phyloP scores from a whole-genome alignment of 2,113 vertebrate species.

The Delphinus delphis region DNA sequence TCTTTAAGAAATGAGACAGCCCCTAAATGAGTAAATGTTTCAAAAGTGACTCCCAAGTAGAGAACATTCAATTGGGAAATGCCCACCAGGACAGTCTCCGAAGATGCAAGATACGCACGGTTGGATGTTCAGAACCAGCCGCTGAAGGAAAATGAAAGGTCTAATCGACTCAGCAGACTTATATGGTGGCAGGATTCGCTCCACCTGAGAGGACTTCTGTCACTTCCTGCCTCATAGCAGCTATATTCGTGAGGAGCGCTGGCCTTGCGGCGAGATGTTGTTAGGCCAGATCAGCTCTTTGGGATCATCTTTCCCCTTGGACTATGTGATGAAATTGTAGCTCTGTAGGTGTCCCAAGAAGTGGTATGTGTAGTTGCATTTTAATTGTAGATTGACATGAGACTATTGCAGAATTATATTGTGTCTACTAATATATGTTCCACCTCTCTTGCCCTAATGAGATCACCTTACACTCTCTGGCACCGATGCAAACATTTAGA shows the following conservation, averaged over 20 bases:
- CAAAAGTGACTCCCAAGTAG: background rate
- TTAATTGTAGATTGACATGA: conserved; percentile 63
- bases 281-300: background rate
- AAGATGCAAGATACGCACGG: background rate
- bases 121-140: background rate
- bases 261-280: background rate
- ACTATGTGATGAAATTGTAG: conserved; percentile 34
- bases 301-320: conserved; percentile 2
- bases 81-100: background rate
- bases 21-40: background rate
- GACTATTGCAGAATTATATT: conserved; percentile 74
- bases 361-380: conserved; percentile 30
- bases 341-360: background rate
- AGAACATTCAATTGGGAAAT: background rate
- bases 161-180: background rate
- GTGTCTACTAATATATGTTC: conserved; percentile 79
- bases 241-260: background rate
- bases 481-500: conserved; percentile 81
- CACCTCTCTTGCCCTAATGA: conserved; percentile 80
- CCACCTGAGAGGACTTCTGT: background rate
- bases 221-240: background rate
- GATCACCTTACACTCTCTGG: conserved; percentile 83
- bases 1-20: conserved; percentile 4
- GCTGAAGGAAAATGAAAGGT: background rate
- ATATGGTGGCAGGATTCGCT: background rate